Evolutionary conservation across 2,113 vertebrate species (phyloP).

Genomic region (Sprattus sprattus): DNA sequence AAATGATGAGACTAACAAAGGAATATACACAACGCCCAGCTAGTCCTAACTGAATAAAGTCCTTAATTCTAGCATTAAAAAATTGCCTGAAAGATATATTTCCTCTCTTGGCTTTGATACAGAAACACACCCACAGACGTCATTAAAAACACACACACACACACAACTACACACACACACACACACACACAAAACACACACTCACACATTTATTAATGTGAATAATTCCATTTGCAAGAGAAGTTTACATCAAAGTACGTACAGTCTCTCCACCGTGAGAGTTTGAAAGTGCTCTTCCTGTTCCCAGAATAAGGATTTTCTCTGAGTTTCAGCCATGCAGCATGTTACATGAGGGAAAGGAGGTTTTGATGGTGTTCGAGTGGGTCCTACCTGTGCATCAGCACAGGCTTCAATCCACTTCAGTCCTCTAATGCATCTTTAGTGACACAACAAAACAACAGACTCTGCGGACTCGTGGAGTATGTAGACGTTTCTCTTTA

Average conservation of each 20-base stretch:
- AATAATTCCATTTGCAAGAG: neutral
- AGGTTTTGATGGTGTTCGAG: neutral
- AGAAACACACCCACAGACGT: neutral
- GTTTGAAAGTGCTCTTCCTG: neutral
- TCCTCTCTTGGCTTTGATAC: neutral
- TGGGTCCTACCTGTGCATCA: neutral
- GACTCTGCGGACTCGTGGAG: neutral
- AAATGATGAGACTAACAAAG: neutral
- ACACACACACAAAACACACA: conserved; percentile 7
- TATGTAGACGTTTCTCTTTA: neutral
- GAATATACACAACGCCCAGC: neutral
- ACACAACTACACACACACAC: neutral
- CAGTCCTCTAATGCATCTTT: neutral
- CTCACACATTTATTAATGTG: neutral
- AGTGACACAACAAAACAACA: neutral
- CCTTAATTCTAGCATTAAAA: too few relatives aligned
- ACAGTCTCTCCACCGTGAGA: neutral
- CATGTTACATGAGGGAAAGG: neutral
- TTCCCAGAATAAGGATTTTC: neutral
- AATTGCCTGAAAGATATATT: neutral
- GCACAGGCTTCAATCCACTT: neutral
- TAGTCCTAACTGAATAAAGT: neutral
- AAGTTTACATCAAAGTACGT: neutral
- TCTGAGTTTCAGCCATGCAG: neutral
- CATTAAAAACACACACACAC: neutral